A percentile compares a stretch with the other conserved stretches of the same genome.
These are phyloP conservation scores for Acleris cristana DNA, from an alignment of 2,888 invertebrate genomes.

Conservation along the genomic window DNA sequence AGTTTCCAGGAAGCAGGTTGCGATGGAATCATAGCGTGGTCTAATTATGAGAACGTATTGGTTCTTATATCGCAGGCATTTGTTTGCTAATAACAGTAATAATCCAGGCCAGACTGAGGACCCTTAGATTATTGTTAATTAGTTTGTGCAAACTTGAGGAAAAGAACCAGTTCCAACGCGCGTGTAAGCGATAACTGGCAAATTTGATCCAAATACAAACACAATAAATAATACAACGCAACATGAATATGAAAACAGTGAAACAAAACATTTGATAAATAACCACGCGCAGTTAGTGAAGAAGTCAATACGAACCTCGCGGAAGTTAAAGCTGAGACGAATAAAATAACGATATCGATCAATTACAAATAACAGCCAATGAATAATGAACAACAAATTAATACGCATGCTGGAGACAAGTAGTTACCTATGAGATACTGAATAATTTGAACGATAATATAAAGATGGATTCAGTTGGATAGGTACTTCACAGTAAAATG, in stretches of 20 bases:
- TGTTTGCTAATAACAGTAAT: conserved; percentile 27
- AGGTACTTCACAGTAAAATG: not conserved
- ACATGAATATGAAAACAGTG: conserved; percentile 1
- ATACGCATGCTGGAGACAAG: conserved; percentile 15
- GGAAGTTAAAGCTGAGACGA: conserved; percentile 25
- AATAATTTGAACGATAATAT: conserved; percentile 1
- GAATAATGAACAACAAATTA: conserved; percentile 30
- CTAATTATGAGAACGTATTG: conserved; percentile 28
- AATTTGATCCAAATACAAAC: conserved; percentile 21
- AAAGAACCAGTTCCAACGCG: conserved; percentile 60
- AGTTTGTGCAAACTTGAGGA: conserved; percentile 56
- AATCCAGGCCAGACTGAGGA: conserved; percentile 15
- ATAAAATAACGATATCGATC: conserved; percentile 36
- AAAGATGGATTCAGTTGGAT: conserved; percentile 10
- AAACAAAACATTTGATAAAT: conserved; percentile 10
- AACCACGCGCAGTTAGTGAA: conserved; percentile 5
- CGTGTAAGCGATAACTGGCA: conserved; percentile 54
- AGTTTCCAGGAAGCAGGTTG: conserved; percentile 58
- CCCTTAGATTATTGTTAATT: conserved; percentile 48
- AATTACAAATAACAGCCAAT: conserved; percentile 26
- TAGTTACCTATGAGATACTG: conserved; percentile 15
- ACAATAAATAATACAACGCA: not conserved
- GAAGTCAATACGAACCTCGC: conserved; percentile 29
- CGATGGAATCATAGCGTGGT: conserved; percentile 49
- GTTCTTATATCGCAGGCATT: conserved; percentile 9